Evolutionary conservation across 2,888 invertebrate species (phyloP).

Genomic region (Salpingus planirostris): DNA sequence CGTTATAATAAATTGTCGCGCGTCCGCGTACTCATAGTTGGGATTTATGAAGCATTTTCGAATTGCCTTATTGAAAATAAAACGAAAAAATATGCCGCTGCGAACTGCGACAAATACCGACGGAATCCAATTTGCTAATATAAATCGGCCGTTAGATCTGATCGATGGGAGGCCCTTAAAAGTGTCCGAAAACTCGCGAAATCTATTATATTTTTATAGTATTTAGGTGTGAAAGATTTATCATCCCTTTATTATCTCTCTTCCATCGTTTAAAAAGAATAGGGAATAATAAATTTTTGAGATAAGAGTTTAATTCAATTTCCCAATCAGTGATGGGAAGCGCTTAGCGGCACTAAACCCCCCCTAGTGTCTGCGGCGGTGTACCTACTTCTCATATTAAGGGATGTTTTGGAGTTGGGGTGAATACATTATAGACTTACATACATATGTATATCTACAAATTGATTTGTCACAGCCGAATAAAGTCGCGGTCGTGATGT

Average conservation of each 20-base stretch:
- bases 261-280: conserved; percentile 8
- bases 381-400: conserved; percentile 31
- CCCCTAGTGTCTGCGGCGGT: conserved; percentile 21
- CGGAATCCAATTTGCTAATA: conserved; percentile 10
- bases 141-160: no score
- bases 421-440: conserved; percentile 39
- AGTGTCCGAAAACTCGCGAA: no score
- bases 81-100: conserved; percentile 30
- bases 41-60: conserved; percentile 25
- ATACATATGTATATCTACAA: conserved; percentile 46
- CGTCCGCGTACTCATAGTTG: no score
- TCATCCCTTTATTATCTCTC: no score
- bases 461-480: conserved; percentile 45
- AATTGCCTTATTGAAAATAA: conserved; percentile 33
- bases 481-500: conserved; percentile 40
- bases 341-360: conserved; percentile 6
- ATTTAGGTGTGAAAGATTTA: no score
- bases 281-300: conserved; percentile 1
- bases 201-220: no score
- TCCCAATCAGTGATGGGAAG: background rate
- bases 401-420: conserved; percentile 36
- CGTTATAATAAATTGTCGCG: conserved; percentile 11
- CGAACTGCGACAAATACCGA: conserved; percentile 20
- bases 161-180: no score
- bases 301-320: background rate